Percentiles rank a stretch among this genome's conserved stretches.
Evolutionary conservation across 2,113 vertebrate genomes (phyloP).

Genomic region (Alexandromys fortis): DNA sequence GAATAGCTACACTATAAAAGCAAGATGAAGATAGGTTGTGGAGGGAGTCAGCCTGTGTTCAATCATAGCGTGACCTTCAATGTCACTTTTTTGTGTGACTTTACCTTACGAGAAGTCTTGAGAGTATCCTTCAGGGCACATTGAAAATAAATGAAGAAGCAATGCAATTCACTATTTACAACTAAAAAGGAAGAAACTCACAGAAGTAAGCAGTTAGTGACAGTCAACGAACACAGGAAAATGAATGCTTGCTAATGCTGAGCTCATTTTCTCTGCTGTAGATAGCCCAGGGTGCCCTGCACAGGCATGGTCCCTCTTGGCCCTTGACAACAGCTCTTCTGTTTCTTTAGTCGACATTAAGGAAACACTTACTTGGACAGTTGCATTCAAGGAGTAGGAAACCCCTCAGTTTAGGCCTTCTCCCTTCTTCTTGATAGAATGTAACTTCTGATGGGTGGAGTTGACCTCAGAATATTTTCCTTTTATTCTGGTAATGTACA

Average conservation of each 20-base stretch:
- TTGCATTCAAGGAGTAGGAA: background rate
- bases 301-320: too few species aligned
- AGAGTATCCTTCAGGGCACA: background rate
- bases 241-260: background rate
- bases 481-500: background rate
- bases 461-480: background rate
- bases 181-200: background rate
- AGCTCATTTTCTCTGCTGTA: background rate
- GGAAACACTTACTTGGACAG: too few species aligned
- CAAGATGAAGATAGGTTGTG: rapidly evolving
- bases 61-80: background rate
- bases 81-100: too few species aligned
- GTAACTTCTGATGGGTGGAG: background rate
- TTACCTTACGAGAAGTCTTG: background rate
- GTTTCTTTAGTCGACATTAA: background rate
- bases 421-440: too few species aligned
- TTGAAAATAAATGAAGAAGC: background rate
- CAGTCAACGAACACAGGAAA: background rate
- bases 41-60: background rate
- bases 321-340: background rate
- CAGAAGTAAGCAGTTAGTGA: background rate
- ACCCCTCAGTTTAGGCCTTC: background rate
- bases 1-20: background rate
- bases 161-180: background rate
- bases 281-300: too few species aligned